Evolutionary conservation across 2,113 vertebrate species (phyloP).

Genomic region (Halichoerus grypus): DNA sequence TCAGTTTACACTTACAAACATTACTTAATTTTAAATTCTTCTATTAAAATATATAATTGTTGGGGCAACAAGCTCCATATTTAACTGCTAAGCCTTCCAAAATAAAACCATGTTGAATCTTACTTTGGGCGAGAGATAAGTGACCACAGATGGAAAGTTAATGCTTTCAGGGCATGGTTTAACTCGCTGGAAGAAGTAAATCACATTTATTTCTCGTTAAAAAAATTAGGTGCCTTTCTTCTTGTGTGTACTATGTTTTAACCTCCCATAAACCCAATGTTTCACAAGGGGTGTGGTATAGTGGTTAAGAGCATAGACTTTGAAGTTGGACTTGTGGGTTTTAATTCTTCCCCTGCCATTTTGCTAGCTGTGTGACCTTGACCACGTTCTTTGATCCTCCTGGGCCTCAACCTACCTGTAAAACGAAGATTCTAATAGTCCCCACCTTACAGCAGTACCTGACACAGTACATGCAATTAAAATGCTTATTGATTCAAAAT

Average conservation of each 20-base stretch:
- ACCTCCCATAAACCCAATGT: background rate
- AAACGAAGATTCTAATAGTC: background rate
- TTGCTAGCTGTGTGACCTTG: background rate
- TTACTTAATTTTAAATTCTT: slow-evolving; percentile 75
- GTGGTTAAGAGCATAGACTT: background rate
- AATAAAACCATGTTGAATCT: background rate
- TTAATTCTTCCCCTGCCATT: background rate
- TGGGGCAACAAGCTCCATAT: slow-evolving; percentile 66
- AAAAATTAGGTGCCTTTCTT: background rate
- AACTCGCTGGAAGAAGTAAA: background rate
- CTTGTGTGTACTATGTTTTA: background rate
- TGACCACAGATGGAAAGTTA: slow-evolving; percentile 14
- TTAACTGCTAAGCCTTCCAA: slow-evolving; percentile 63
- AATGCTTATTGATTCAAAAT: background rate
- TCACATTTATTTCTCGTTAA: background rate
- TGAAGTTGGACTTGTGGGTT: background rate
- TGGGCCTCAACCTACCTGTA: background rate
- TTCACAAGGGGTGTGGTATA: background rate
- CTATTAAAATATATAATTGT: slow-evolving; percentile 72
- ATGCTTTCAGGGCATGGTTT: background rate
- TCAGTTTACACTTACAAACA: slow-evolving; percentile 72
- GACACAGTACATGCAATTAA: background rate
- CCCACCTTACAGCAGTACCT: background rate
- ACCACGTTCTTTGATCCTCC: background rate
- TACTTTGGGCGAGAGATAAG: background rate